Conservation (phyloP, 2,888 invertebrate species). For the Conops quadrifasciatus region DNA sequence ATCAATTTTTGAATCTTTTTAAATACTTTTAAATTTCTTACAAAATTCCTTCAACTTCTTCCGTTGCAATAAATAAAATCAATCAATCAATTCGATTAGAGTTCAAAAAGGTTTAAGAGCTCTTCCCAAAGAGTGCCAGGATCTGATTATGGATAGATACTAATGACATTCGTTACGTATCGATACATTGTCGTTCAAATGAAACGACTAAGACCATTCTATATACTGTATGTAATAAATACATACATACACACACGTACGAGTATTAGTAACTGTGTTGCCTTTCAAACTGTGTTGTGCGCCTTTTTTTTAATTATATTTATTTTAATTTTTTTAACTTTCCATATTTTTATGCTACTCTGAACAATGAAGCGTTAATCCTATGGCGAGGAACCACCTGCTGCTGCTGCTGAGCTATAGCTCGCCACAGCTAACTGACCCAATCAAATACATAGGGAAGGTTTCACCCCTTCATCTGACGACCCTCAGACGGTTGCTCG, state of each 20-base stretch:
- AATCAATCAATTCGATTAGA: constrained; percentile 12
- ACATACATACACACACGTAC: not conserved
- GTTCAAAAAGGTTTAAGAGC: too few relatives aligned
- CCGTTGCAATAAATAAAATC: not conserved
- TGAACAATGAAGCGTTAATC: too few relatives aligned
- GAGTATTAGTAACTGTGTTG: not conserved
- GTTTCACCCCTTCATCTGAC: too few relatives aligned
- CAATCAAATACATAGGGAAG: too few relatives aligned
- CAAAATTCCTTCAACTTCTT: not conserved
- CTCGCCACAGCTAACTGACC: too few relatives aligned
- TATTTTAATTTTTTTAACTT: not conserved
- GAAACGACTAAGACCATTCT: not conserved
- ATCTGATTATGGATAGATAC: constrained; percentile 13
- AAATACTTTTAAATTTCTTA: not conserved
- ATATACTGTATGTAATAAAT: not conserved
- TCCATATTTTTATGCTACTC: not conserved
- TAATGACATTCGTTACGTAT: constrained; percentile 13
- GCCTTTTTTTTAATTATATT: not conserved
- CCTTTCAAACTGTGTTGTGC: not conserved
- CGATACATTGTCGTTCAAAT: not conserved
- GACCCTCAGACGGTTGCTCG: too few relatives aligned
- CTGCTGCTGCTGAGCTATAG: too few relatives aligned
- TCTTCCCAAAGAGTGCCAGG: not conserved
- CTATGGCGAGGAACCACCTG: too few relatives aligned
- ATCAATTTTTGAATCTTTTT: too few relatives aligned